phyloP scores from a whole-genome alignment of 2,888 invertebrate species.

The Nomada ruficornis region DNA sequence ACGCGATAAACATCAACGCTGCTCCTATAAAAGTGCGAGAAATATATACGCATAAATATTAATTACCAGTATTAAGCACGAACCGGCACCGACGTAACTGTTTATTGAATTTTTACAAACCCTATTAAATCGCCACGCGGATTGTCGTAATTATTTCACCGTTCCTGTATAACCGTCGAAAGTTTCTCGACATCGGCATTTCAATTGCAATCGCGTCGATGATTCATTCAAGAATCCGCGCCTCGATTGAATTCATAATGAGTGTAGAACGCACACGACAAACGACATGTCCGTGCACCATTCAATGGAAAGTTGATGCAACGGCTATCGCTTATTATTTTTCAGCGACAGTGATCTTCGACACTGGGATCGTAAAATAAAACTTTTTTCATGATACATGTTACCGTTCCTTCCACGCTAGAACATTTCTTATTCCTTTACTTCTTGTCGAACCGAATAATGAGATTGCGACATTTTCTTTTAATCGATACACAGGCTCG shows the following conservation, averaged over 20 bases:
- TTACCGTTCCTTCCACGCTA: too few species aligned
- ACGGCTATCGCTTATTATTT: background rate
- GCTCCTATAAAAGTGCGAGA: slow-evolving; percentile 34
- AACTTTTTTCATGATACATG: background rate
- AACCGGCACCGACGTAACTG: background rate
- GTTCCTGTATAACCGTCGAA: slow-evolving; percentile 10
- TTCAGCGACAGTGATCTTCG: background rate
- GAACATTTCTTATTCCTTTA: too few species aligned
- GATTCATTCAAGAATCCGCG: slow-evolving; percentile 24
- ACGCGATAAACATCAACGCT: slow-evolving; percentile 42
- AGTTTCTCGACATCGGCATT: slow-evolving; percentile 6
- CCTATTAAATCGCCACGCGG: slow-evolving; percentile 16
- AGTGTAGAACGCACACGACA: slow-evolving; percentile 23
- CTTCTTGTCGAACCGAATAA: too few species aligned
- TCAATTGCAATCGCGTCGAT: slow-evolving; percentile 31
- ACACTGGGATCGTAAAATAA: background rate
- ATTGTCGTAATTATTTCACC: slow-evolving; percentile 26
- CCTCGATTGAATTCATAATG: background rate
- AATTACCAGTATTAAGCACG: slow-evolving; percentile 21
- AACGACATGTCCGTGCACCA: slow-evolving; percentile 19
- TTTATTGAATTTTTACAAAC: slow-evolving; percentile 23
- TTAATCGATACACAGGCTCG: too few species aligned
- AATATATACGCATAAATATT: slow-evolving; percentile 55
- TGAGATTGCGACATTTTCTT: too few species aligned
- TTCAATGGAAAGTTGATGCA: slow-evolving; percentile 14